Evolutionary conservation across 2,888 invertebrate genomes (phyloP).

Genomic region (Spodoptera littoralis): DNA sequence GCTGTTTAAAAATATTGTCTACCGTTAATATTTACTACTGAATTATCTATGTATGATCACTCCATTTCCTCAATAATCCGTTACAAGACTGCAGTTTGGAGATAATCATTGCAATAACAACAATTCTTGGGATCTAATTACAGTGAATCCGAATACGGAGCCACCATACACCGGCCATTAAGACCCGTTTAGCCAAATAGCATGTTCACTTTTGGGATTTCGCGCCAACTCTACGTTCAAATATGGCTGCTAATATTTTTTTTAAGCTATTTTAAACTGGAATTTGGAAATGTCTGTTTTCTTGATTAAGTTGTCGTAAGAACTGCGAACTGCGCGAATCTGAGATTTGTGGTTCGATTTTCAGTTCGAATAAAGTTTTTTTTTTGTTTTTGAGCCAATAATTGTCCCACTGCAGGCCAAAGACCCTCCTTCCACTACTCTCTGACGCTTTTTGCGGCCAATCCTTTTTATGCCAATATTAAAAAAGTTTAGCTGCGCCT

Average conservation of each 20-base stretch:
- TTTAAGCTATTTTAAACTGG: background rate
- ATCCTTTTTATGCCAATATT: no score
- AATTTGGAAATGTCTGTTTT: background rate
- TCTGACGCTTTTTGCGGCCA: no score
- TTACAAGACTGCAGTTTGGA: conserved; percentile 62
- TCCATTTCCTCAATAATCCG: conserved; percentile 25
- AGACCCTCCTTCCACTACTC: no score
- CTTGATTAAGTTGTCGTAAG: background rate
- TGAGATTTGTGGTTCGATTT: no score
- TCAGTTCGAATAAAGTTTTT: no score
- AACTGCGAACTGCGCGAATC: no score
- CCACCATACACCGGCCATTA: conserved; percentile 50
- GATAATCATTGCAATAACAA: conserved; percentile 79
- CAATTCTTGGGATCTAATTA: conserved; percentile 80
- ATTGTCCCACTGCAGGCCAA: no score
- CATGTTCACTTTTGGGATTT: conserved; percentile 41
- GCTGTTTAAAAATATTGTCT: no score
- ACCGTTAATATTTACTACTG: no score
- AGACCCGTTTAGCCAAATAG: conserved; percentile 52
- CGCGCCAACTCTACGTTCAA: conserved; percentile 29
- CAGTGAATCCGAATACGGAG: conserved; percentile 60
- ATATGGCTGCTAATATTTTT: conserved; percentile 4
- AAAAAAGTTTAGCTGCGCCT: no score
- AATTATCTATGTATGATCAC: background rate
- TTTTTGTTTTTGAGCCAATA: no score